A percentile compares a stretch with the other conserved stretches of the same genome.
These are phyloP conservation scores for Idaea biselata DNA, from an alignment of 2,888 invertebrate species.

Conservation along the genomic window DNA sequence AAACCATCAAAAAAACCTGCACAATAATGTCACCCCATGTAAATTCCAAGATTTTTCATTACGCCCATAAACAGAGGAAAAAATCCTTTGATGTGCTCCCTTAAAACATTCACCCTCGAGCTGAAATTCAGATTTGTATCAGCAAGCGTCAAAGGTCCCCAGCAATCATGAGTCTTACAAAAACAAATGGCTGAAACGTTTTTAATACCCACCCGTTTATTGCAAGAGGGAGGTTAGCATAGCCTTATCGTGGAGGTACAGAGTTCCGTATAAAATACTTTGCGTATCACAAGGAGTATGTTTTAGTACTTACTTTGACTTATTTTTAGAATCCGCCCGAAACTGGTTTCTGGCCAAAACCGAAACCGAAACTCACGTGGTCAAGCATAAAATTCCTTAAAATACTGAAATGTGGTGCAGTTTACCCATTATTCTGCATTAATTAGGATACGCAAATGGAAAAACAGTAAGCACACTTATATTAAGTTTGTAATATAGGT, in stretches of 20 bases:
- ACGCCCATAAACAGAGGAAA: background rate
- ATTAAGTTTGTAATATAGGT: too few relatives aligned
- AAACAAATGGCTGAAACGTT: constrained; percentile 36
- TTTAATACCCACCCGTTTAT: constrained; percentile 39
- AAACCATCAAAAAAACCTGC: background rate
- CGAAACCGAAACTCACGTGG: too few relatives aligned
- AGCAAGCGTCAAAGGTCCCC: constrained; percentile 34
- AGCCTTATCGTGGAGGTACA: background rate
- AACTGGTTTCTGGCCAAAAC: too few relatives aligned
- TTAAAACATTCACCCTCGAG: constrained; percentile 20
- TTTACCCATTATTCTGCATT: too few relatives aligned
- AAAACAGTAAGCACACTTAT: too few relatives aligned
- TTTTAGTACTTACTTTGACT: too few relatives aligned
- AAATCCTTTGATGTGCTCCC: constrained; percentile 1
- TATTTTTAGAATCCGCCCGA: too few relatives aligned
- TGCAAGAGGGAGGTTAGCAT: constrained; percentile 18
- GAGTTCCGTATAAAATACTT: background rate
- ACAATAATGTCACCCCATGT: background rate
- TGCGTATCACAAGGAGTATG: background rate
- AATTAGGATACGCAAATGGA: too few relatives aligned
- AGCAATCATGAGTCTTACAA: constrained; percentile 29
- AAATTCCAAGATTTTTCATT: constrained; percentile 1
- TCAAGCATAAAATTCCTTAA: too few relatives aligned
- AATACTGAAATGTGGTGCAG: too few relatives aligned
- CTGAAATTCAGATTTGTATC: constrained; percentile 26